Evolutionary conservation across 2,797 vertebrate species (phyloP).

Genomic region (Anas georgica): DNA sequence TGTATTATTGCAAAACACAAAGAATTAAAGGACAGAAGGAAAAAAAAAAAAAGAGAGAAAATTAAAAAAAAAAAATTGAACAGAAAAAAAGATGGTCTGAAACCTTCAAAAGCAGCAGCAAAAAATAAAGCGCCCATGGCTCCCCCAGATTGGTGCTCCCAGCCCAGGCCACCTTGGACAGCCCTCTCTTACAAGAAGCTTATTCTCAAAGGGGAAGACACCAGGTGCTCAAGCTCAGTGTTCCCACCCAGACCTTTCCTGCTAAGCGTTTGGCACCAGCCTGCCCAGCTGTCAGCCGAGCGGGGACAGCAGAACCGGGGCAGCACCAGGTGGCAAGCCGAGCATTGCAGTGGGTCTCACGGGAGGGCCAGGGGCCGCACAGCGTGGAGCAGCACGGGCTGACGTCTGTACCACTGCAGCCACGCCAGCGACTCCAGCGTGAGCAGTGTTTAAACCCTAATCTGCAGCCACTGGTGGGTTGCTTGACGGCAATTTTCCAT

Average conservation of each 20-base stretch:
- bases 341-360: not conserved
- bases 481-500: not conserved
- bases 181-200: not conserved
- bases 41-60: too few species aligned
- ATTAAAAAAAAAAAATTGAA: too few species aligned
- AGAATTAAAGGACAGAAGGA: not conserved
- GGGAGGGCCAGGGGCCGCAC: not conserved
- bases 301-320: not conserved
- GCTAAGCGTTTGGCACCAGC: not conserved
- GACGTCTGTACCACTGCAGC: not conserved
- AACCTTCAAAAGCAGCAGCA: not conserved
- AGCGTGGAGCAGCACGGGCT: accelerated
- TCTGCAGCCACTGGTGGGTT: not conserved
- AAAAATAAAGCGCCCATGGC: not conserved
- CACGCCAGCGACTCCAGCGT: accelerated
- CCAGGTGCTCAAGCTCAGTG: accelerated
- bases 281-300: not conserved
- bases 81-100: not conserved
- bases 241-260: not conserved
- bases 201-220: not conserved
- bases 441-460: not conserved
- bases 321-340: not conserved
- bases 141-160: not conserved
- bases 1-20: not conserved
- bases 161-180: not conserved